Percentiles rank a stretch among this genome's conserved stretches.
phyloP scores from a whole-genome alignment of 2,113 vertebrate genomes.

The Casuarius casuarius region DNA sequence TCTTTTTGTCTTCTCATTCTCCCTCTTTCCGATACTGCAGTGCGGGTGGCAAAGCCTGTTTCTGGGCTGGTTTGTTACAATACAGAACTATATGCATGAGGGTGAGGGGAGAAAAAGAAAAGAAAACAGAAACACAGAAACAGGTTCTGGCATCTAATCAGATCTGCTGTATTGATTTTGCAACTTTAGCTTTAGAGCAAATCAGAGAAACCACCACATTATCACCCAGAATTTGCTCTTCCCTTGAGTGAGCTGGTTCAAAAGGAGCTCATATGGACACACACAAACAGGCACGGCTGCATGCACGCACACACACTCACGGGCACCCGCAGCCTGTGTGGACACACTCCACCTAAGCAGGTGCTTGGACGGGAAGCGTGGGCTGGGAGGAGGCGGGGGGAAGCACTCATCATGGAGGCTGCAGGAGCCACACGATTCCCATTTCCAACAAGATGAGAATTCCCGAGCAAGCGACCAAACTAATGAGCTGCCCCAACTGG shows the following conservation, averaged over 20 bases:
- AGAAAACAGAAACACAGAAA: constrained; percentile 49
- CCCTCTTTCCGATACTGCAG: background rate
- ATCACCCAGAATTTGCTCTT: background rate
- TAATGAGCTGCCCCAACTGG: constrained; percentile 56
- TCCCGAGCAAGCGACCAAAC: constrained; percentile 19
- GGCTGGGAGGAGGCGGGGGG: background rate
- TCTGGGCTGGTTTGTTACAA: background rate
- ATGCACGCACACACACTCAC: background rate
- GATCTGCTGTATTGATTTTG: constrained; percentile 69
- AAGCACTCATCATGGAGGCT: constrained; percentile 5
- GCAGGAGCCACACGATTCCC: constrained; percentile 45
- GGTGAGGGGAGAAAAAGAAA: constrained; percentile 14
- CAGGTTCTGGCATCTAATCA: constrained; percentile 72
- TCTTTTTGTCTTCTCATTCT: constrained; percentile 1
- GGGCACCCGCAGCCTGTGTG: rapidly evolving
- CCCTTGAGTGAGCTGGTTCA: background rate
- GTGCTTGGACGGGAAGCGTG: background rate
- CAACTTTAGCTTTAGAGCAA: constrained; percentile 53
- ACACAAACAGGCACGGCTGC: background rate
- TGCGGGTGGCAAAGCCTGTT: constrained; percentile 24
- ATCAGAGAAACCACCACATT: constrained; percentile 34
- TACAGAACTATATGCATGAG: background rate
- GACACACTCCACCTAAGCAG: background rate
- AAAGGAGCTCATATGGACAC: background rate
- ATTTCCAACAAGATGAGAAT: constrained; percentile 48